Evolutionary conservation across 2,888 invertebrate genomes (phyloP).

Genomic region (Cryptus armator): DNA sequence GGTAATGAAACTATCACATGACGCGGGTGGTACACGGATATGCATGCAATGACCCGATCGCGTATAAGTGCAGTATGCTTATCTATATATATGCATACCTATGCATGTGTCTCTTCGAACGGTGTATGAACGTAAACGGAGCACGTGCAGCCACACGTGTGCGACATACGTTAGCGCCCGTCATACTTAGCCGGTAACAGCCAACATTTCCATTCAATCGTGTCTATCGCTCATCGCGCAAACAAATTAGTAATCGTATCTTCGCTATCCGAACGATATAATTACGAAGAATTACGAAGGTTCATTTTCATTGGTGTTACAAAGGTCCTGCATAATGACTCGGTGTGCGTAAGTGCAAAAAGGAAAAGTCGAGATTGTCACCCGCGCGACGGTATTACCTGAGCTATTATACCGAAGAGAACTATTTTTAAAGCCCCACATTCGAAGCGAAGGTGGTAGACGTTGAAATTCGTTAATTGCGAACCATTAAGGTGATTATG

Average conservation of each 20-base stretch:
- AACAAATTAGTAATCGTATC: not conserved
- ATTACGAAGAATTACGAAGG: not conserved
- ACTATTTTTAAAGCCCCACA: too few species aligned
- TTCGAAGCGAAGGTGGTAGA: too few species aligned
- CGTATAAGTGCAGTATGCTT: not conserved
- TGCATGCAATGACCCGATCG: not conserved
- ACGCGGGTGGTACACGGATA: not conserved
- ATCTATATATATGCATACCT: not conserved
- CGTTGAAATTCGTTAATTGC: too few species aligned
- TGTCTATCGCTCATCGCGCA: not conserved
- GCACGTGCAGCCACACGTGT: constrained; percentile 30
- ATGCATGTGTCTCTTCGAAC: not conserved
- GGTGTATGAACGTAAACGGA: not conserved
- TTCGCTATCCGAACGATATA: not conserved
- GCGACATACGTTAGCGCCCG: constrained; percentile 14
- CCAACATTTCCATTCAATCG: constrained; percentile 35
- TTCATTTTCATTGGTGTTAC: not conserved
- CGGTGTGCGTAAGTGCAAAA: not conserved
- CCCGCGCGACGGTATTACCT: not conserved
- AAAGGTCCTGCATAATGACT: not conserved
- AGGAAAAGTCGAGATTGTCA: not conserved
- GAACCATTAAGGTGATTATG: too few species aligned
- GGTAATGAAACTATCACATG: not conserved
- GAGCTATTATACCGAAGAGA: not conserved
- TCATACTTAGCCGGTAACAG: constrained; percentile 9